Evolutionary conservation across 2,797 vertebrate genomes (phyloP).

Genomic region (Sebastes kiyomatsui): DNA sequence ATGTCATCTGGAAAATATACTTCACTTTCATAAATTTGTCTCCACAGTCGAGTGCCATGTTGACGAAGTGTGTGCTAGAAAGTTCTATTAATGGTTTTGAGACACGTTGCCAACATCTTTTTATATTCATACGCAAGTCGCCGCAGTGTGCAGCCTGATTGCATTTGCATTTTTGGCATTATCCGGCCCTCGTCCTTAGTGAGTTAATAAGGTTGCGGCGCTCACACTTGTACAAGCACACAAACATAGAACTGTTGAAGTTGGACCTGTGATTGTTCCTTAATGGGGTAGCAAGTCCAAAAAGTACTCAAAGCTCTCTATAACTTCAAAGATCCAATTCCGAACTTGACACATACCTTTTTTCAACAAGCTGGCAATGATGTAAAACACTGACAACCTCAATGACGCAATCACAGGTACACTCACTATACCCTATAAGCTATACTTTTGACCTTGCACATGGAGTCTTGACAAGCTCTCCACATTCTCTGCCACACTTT

Average conservation of each 20-base stretch:
- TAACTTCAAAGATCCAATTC: not conserved
- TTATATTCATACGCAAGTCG: conserved; percentile 19
- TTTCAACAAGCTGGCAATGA: not conserved
- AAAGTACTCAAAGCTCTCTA: not conserved
- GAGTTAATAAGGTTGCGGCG: not conserved
- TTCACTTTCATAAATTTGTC: conserved; percentile 44
- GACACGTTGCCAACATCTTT: conserved; percentile 42
- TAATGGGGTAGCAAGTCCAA: not conserved
- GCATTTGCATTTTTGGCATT: conserved; percentile 44
- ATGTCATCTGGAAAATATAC: conserved; percentile 68
- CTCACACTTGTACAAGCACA: not conserved
- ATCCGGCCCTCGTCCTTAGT: not conserved
- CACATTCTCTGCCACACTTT: conserved; percentile 20
- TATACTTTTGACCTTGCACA: not conserved
- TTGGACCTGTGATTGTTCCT: not conserved
- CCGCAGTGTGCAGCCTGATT: conserved; percentile 26
- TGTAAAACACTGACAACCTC: not conserved
- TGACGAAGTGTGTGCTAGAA: conserved; percentile 54
- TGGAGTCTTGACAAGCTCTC: conserved; percentile 1
- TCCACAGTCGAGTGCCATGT: conserved; percentile 31
- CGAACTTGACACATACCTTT: not conserved
- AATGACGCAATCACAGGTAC: not conserved
- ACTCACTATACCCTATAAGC: not conserved
- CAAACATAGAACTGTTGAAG: not conserved
- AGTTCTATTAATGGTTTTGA: conserved; percentile 41